phyloP scores from a whole-genome alignment of 1,140 invertebrate genomes.

The Sinella curviseta region DNA sequence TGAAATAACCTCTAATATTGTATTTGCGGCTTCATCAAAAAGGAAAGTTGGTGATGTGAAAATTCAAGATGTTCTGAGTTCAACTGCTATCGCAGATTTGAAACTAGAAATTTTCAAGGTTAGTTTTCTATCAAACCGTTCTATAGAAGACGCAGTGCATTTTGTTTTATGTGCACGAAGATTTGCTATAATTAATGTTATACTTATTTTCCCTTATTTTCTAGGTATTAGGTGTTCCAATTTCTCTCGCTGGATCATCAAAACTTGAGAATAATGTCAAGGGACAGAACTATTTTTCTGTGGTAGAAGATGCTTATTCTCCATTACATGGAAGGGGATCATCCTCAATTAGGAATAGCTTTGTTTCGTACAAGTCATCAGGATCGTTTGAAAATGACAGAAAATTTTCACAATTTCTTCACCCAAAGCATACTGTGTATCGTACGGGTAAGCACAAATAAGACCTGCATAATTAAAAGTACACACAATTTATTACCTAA shows the following conservation, averaged over 20 bases:
- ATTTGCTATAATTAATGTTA: too few relatives aligned
- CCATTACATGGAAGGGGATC: neutral
- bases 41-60: neutral
- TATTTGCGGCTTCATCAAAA: neutral
- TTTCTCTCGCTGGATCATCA: neutral
- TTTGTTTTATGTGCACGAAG: too few relatives aligned
- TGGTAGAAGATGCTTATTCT: neutral
- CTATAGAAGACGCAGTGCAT: too few relatives aligned
- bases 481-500: too few relatives aligned
- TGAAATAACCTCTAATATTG: neutral
- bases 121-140: too few relatives aligned
- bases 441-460: neutral
- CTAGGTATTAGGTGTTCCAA: neutral
- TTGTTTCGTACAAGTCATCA: slow-evolving; percentile 7
- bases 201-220: too few relatives aligned
- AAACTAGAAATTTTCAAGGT: slow-evolving; percentile 11
- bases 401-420: neutral
- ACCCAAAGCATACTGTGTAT: neutral
- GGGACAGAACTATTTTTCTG: neutral
- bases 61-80: neutral
- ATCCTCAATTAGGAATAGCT: neutral
- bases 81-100: neutral
- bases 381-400: slow-evolving; percentile 2
- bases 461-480: neutral
- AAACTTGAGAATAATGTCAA: too few relatives aligned